Evolutionary conservation across 1,140 invertebrate genomes (phyloP).

Genomic region (Glomeris maerens): DNA sequence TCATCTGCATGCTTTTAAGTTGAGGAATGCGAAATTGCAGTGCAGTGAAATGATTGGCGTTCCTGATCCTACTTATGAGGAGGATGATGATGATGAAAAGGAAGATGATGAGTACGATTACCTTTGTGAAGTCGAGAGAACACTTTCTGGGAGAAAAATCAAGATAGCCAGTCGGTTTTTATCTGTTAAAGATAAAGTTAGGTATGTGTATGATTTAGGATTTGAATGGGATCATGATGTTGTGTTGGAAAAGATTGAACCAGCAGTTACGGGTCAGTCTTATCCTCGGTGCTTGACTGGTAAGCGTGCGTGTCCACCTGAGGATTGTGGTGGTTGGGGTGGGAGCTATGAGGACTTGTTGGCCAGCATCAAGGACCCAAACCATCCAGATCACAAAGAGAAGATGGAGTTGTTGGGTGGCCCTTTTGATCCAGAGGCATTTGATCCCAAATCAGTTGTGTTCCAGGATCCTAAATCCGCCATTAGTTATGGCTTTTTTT

Average conservation of each 20-base stretch:
- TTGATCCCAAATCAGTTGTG: too few relatives aligned
- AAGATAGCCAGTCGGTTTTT: background rate
- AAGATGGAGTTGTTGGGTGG: background rate
- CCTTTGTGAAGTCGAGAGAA: background rate
- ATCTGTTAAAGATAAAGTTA: background rate
- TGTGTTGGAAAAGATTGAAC: background rate
- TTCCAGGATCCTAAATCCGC: too few relatives aligned
- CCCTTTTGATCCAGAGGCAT: background rate
- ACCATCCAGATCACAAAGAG: background rate
- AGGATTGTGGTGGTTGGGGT: background rate
- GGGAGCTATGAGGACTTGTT: background rate
- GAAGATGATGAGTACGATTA: background rate
- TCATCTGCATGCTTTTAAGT: background rate
- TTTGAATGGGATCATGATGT: background rate
- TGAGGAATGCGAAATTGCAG: background rate
- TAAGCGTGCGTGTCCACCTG: background rate
- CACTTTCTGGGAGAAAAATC: background rate
- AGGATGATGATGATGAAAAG: background rate
- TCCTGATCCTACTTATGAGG: background rate
- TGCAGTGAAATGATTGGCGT: background rate
- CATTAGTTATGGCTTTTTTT: too few relatives aligned
- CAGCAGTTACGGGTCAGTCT: background rate
- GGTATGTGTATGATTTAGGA: background rate
- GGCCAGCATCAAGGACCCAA: background rate
- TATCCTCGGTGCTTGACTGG: background rate